Base-by-base conservation (phyloP, 2,888 invertebrate species). In the Tineola bisselliella region DNA sequence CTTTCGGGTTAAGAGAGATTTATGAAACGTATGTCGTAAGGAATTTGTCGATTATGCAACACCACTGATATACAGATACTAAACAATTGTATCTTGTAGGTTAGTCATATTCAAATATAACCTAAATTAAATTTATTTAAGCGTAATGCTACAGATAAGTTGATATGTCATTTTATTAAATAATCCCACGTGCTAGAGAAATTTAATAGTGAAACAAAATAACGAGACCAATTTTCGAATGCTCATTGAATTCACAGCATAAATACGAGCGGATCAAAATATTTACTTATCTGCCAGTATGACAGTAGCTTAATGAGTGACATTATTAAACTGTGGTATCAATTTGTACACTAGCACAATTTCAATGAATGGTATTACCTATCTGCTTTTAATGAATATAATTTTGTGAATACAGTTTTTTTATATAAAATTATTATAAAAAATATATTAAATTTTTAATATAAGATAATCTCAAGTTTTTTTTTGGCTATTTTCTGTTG, bases 271-370 rank as follows among this genome's bases (percentile, higher is more conserved):
- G 44, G 44, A 44, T 44, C 44, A 44, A 44, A 44, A 44, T 44
- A 44, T 44, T 44, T 44, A 44, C 44, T 44, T 44, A 44, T 44
- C 44, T 44, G 44, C 44, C n/a, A 44, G n/a, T 48, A 15, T 48
- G 48, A 48, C 48, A 48, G 48, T 17, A 17, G 48, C 48, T 48
- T 48, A 48, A 48, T 48, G 48, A 48, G 48, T 48, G 48, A 48
- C 48, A 48, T 48, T 48, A 48, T 48, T 48, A 48, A 48, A 48
- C 48, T 48, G 48, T 48, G 48, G 48, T 48, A 48, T 48, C 48
- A 48, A 17, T 48, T 48, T 17, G 48, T 48, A 17, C 43, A 43
- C 13, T 48, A 17, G 15, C 48, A 13, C 43, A 48, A 48, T 48
- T 48, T 48, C 48, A 48, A 48, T 48, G 48, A 48, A 48, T 13